A percentile compares a stretch with the other conserved stretches of the same genome.
These are phyloP conservation scores for Pachycephus smyrnensis DNA, from an alignment of 2,888 invertebrate genomes.

Conservation along the genomic window DNA sequence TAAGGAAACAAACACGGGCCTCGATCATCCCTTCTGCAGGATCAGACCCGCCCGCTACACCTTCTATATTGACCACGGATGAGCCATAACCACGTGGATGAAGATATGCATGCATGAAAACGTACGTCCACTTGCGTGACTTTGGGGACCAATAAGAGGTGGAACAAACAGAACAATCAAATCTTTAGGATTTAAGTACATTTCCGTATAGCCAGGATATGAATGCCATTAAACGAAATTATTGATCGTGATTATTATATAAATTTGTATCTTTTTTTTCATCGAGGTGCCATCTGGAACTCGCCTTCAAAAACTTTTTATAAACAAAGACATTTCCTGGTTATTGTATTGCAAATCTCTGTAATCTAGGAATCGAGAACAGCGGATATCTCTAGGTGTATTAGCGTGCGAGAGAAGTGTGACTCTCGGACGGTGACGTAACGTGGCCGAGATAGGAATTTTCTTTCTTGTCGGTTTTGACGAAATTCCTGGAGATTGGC, in stretches of 20 bases:
- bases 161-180: not conserved
- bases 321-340: not conserved
- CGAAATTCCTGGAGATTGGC: not conserved
- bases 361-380: not conserved
- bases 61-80: constrained; percentile 33
- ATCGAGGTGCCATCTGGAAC: not conserved
- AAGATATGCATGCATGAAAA: not conserved
- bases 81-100: not conserved
- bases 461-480: not conserved
- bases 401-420: not conserved
- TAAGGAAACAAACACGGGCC: not conserved
- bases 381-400: not conserved
- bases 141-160: not conserved
- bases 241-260: not conserved
- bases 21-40: not conserved
- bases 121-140: not conserved
- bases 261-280: not conserved
- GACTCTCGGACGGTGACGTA: not conserved
- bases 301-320: not conserved
- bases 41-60: constrained; percentile 22
- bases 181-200: not conserved
- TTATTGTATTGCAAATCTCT: not conserved
- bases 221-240: not conserved
- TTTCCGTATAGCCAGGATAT: not conserved
- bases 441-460: not conserved